phyloP scores from a whole-genome alignment of 2,797 vertebrate genomes.

The Taenioides sp. region DNA sequence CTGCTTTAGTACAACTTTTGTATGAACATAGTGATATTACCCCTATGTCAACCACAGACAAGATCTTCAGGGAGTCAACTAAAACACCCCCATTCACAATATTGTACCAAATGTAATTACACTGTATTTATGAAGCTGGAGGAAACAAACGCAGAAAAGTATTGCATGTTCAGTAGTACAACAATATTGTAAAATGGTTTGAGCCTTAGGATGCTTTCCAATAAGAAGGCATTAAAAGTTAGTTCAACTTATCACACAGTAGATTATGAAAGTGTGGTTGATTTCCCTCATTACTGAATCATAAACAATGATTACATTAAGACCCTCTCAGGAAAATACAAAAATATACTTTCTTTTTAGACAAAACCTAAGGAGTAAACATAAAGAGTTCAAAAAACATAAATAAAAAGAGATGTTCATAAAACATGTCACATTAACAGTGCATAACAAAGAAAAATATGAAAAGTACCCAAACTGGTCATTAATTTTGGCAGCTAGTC shows the following conservation, averaged over 20 bases:
- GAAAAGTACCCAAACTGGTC: slow-evolving; percentile 7
- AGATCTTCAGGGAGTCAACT: slow-evolving; percentile 23
- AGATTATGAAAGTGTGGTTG: neutral
- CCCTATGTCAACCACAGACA: neutral
- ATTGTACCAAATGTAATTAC: neutral
- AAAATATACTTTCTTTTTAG: neutral
- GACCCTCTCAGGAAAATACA: neutral
- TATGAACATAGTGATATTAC: slow-evolving; percentile 1
- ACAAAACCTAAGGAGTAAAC: neutral
- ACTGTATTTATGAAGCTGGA: neutral
- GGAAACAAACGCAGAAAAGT: neutral
- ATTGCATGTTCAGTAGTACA: neutral
- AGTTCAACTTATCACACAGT: neutral
- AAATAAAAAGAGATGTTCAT: neutral
- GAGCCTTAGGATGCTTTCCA: neutral
- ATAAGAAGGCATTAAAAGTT: neutral
- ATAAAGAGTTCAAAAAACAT: neutral
- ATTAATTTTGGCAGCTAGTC: slow-evolving; percentile 34
- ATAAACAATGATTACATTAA: neutral
- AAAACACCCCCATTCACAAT: neutral
- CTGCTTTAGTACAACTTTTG: neutral
- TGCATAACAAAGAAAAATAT: neutral
- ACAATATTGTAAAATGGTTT: neutral
- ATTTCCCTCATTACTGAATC: neutral
- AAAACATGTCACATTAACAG: slow-evolving; percentile 7